Evolutionary conservation across 2,113 vertebrate species (phyloP).

Genomic region (Neolamprologus modestus): DNA sequence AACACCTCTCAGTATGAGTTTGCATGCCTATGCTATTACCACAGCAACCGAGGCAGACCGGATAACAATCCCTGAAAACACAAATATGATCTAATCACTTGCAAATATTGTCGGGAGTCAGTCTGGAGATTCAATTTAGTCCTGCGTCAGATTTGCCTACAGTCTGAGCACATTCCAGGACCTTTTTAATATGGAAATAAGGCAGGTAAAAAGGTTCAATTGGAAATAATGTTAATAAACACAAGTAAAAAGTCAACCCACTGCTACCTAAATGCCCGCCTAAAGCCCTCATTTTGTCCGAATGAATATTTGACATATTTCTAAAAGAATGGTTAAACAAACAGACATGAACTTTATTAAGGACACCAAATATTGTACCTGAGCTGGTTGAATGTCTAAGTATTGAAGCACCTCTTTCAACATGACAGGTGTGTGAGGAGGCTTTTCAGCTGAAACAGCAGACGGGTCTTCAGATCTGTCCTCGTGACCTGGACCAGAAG

Average conservation of each 20-base stretch:
- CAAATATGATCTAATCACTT: slow-evolving; percentile 26
- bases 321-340: neutral
- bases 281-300: neutral
- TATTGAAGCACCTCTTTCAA: slow-evolving; percentile 61
- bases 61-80: slow-evolving; percentile 21
- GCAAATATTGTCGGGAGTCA: slow-evolving; percentile 2
- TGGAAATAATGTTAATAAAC: neutral
- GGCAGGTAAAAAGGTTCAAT: neutral
- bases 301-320: neutral
- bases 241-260: neutral
- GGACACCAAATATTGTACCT: slow-evolving; percentile 27
- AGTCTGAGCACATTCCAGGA: neutral
- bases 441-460: slow-evolving; percentile 6
- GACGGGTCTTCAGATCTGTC: neutral
- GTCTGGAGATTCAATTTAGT: neutral
- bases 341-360: neutral
- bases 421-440: slow-evolving; percentile 60
- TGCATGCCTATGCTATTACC: slow-evolving; percentile 25
- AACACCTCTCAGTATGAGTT: slow-evolving; percentile 1
- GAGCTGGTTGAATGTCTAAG: slow-evolving; percentile 50
- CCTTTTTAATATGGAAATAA: neutral
- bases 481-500: neutral
- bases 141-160: neutral
- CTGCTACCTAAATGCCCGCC: neutral
- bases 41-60: slow-evolving; percentile 1